Evolutionary conservation across 1,140 invertebrate species (phyloP), one percentile per base, ranked within the genome.

Genomic region (Neodiprion lecontei): DNA sequence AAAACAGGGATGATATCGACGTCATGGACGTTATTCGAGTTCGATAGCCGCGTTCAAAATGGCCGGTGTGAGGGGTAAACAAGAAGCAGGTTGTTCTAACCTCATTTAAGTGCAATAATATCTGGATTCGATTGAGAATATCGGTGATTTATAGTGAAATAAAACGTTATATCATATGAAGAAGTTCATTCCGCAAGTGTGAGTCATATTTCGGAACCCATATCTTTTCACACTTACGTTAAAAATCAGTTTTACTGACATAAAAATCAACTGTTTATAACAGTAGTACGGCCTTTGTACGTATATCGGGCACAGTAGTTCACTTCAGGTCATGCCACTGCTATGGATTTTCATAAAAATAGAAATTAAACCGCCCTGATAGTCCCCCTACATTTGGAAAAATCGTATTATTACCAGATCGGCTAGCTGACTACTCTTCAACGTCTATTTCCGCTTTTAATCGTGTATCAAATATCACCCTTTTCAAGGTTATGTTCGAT

Each of bases 51-150:
- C 77, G 76, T 82, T 85, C 80, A 85, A 87, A 85, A 87, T 87
- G 85, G 86, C 85, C 77, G 84, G 77, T 78, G 78, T 74, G 74
- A 79, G 80, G 81, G 79, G 85, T 86, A 87, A 87, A 87, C 85
- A 86, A 40, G 28, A 40, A 86, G 81, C 79, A 81, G 79, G 78
- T 80, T 80, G 74, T 74, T 85, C 80, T 87, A 87, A 87, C 85
- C 84, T 87, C 80, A 80, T 79, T 71, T 72, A 70, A 28, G 23
- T 71, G 79, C 75, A 77, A 80, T 79, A 76, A 79, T 78, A 67
- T 50, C 53, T 14, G 7, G 14, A 7, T 53, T 40, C 47, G 71
- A 23, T 68, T 49, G 28, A 40, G 21, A 70, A 72, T 73, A 49
- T 68, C 0, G 11, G 53, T 61, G 53, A 61, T 61, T 14, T 61